These are phyloP conservation scores for Clanis bilineata DNA, from an alignment of 2,888 invertebrate genomes.

Conservation along the genomic window DNA sequence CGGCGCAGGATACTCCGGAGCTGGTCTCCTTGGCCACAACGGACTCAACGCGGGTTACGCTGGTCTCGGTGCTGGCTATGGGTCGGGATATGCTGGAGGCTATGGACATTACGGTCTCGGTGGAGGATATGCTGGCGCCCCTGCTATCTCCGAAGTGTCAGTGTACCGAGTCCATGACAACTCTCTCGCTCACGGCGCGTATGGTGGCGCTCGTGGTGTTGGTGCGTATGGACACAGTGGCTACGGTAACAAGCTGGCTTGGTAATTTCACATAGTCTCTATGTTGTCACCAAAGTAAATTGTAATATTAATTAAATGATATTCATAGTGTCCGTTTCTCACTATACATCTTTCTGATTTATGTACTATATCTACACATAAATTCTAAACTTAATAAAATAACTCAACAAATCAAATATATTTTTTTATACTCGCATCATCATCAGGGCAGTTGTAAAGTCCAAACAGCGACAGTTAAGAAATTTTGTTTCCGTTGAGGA, in stretches of 20 bases:
- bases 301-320: constrained; percentile 2
- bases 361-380: too few relatives aligned
- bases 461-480: too few relatives aligned
- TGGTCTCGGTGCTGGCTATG: constrained; percentile 29
- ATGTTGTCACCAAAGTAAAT: background rate
- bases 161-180: constrained; percentile 31
- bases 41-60: constrained; percentile 25
- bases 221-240: constrained; percentile 25
- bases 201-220: constrained; percentile 21
- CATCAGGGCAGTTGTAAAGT: too few relatives aligned
- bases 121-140: constrained; percentile 20
- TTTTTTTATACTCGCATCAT: too few relatives aligned
- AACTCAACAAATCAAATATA: too few relatives aligned
- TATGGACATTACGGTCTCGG: constrained; percentile 18
- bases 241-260: constrained; percentile 27
- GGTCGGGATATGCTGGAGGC: constrained; percentile 22
- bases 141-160: constrained; percentile 26
- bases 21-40: constrained; percentile 9
- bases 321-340: background rate
- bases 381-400: too few relatives aligned
- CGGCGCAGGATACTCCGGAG: constrained; percentile 16
- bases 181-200: constrained; percentile 18
- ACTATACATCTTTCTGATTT: too few relatives aligned
- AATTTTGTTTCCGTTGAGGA: too few relatives aligned
- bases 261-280: constrained; percentile 23